Evolutionary conservation across 2,888 invertebrate genomes (phyloP), one percentile per base, ranked within the genome.

Genomic region (Leuctra nigra): DNA sequence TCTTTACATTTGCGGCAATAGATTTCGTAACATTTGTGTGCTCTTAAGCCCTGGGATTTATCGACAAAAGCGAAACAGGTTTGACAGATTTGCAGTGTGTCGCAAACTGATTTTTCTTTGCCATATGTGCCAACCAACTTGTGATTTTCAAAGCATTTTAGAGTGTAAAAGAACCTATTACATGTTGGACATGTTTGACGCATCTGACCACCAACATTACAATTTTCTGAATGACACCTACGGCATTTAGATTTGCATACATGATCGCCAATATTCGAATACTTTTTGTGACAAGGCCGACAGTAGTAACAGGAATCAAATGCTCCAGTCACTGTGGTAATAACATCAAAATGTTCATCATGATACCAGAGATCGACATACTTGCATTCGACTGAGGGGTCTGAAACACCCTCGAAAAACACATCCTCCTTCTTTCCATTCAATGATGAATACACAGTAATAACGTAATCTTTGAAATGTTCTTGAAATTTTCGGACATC

Each of bases 401-500:
- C n/a, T n/a, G n/a, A n/a, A n/a, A n/a, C n/a, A n/a, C n/a, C n/a
- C n/a, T n/a, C n/a, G n/a, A n/a, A n/a, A n/a, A n/a, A n/a, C n/a
- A n/a, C n/a, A n/a, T n/a, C n/a, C n/a, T n/a, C n/a, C n/a, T n/a
- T n/a, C n/a, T n/a, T n/a, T n/a, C n/a, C n/a, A n/a, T n/a, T n/a
- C n/a, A n/a, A n/a, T n/a, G n/a, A n/a, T n/a, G n/a, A n/a, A n/a
- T n/a, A n/a, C n/a, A n/a, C n/a, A n/a, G n/a, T n/a, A n/a, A n/a
- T n/a, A n/a, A n/a, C n/a, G n/a, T n/a, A n/a, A n/a, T n/a, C n/a
- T n/a, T n/a, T n/a, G n/a, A n/a, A n/a, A 6, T 20, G 11, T 16
- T 36, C 38, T 36, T 53, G 39, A 38, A 53, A 53, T 23, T 22
- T 14, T 14, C 36, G 13, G 20, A 53, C 14, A 6, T 53, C 20